Evolutionary conservation across 2,888 invertebrate genomes (phyloP), one percentile per base, ranked within the genome.

Genomic region (Parochlus steinenii): DNA sequence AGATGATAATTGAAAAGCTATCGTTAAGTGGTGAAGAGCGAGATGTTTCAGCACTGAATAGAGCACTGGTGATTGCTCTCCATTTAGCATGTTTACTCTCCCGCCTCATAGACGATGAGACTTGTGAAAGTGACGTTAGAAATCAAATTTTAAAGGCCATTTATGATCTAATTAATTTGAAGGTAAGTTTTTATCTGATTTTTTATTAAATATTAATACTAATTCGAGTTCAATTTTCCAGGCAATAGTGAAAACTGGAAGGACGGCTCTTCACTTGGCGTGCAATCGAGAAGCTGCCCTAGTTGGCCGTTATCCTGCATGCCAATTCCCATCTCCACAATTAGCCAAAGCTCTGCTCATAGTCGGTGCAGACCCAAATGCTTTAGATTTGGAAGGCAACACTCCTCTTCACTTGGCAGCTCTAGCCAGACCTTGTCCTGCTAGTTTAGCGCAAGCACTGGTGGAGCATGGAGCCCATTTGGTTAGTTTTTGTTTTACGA

Each of bases 401-500:
- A 87, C 87, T 14, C 80, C 90, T 8, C 66, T 93, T 32, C 92
- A 92, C 54, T 64, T 89, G 40, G 77, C 79, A 1, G 83, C 82
- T 41, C 70, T 76, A 56, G 72, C 76, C 39, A 56, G 63, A 43
- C 78, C 78, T 1, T 78, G 77, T 47, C 74, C 78, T 0, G 62
- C 71, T 3, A 70, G 69, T 27, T 67, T 89, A 26, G 74, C 83
- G 1, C 66, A 69, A 45, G 69, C 71, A 6, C 62, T 95, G 5
- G 65, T 93, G 1, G 62, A 73, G 5, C 69, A 74, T 50, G 92
- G 90, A 39, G 86, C 86, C 1, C 59, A 59, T 50, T 47, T 59
- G 49, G 58, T 59, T 42, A 50, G 46, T 40, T 25, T 6, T 16
- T 7, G 2, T 12, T 30, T 33, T 23, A 18, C 17, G 8, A 15